Base-by-base conservation (phyloP, 2,797 vertebrate genomes). In the Acanthiza pusilla region DNA sequence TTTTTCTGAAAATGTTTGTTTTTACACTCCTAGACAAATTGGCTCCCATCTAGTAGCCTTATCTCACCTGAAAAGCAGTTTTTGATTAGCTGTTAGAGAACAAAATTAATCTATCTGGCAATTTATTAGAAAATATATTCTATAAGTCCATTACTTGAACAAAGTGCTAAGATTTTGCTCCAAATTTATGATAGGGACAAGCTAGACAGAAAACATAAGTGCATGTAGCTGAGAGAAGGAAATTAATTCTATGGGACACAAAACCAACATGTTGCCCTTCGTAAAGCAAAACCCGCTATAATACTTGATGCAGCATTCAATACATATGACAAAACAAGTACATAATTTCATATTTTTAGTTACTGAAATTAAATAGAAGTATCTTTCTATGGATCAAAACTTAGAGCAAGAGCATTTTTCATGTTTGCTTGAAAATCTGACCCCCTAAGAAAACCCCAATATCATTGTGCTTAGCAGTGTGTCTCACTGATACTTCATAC, bases 1-100 rank as follows among this genome's bases (percentile, higher is more conserved):
- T n/a, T 22, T 32, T 5, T 6, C 5, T 10, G 4, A 34, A 42
- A 75, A 51, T 3, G 5, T n/a, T 55, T 43, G 4, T 0, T 43
- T 88, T 87, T 38, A 36, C 5, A 50, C 5, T 86, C 13, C 17
- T 17, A 34, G 14, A 9, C 14, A 43, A 51, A 58, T 13, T 85
- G 38, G 8, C 7, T 88, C 9, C 62, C 26, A 42, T 29, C 32
- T 23, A 54, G 25, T 48, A 62, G 30, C 7, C 21, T 76, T 58
- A 61, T 13, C 19, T 89, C 19, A 54, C 5, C 19, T 66, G 38
- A 19, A 87, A 76, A 85, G 6, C 7, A 72, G 30, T 42, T 70
- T 88, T 65, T 71, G 10, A 36, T 48, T 63, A 79, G 11, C 13
- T 45, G 9, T 22, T 51, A 55, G 14, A 66, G 17, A 85, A 43